phyloP scores from a whole-genome alignment of 2,888 invertebrate species.

The Melanostoma scalare region DNA sequence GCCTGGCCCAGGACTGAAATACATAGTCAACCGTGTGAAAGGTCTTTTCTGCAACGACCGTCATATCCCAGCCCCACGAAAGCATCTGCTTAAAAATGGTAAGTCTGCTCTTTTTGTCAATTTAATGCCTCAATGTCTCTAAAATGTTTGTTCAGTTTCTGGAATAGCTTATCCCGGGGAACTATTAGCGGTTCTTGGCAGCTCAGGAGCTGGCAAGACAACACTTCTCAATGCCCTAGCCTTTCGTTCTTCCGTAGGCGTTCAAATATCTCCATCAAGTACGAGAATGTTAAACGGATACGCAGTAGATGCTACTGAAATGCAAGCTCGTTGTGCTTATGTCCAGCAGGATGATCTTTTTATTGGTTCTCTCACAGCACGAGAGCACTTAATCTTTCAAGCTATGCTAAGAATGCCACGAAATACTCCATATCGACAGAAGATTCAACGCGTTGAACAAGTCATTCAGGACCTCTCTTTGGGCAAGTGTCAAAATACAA shows the following conservation, averaged over 20 bases:
- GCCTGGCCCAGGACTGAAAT: conserved; percentile 80
- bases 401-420: conserved; percentile 94
- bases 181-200: conserved; percentile 93
- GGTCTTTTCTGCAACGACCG: conserved; percentile 79
- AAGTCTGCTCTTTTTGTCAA: conserved; percentile 61
- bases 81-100: conserved; percentile 90
- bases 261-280: conserved; percentile 84
- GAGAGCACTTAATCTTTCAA: conserved; percentile 94
- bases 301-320: conserved; percentile 87
- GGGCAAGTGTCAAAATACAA: conserved; percentile 93
- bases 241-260: conserved; percentile 88
- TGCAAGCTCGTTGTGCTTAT: conserved; percentile 92
- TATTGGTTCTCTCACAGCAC: conserved; percentile 93
- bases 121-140: not conserved
- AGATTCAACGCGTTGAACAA: conserved; percentile 91
- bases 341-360: conserved; percentile 97
- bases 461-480: conserved; percentile 94
- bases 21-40: conserved; percentile 83
- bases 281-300: conserved; percentile 88
- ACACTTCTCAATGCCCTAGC: conserved; percentile 95
- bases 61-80: conserved; percentile 82
- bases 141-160: conserved; percentile 84
- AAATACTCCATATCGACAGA: conserved; percentile 87
- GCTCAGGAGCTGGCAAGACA: conserved; percentile 97
- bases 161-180: conserved; percentile 94